Conservation (phyloP, 2,888 invertebrate genomes). For the Micoletzkya japonica region DNA sequence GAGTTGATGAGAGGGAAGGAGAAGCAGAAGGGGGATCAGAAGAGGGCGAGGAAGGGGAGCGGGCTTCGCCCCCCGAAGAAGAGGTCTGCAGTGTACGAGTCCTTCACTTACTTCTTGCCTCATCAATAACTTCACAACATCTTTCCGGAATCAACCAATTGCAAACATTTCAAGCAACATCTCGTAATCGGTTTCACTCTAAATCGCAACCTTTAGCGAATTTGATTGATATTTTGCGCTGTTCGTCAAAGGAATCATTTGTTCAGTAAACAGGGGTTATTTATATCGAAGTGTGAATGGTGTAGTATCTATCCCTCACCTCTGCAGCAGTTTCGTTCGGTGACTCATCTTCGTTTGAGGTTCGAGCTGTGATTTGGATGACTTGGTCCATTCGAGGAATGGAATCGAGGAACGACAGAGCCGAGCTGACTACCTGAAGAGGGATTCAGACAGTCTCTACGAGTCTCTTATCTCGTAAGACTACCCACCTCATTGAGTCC, state of each 20-base stretch:
- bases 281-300: too few species aligned
- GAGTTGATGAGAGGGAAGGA: slow-evolving; percentile 28
- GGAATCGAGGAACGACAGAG: slow-evolving; percentile 45
- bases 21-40: slow-evolving; percentile 29
- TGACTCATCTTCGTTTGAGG: background rate
- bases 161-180: too few species aligned
- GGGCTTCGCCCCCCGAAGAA: slow-evolving; percentile 6
- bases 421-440: slow-evolving; percentile 5
- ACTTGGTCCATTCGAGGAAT: slow-evolving; percentile 48
- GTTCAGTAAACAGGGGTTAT: too few species aligned
- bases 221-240: too few species aligned
- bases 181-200: too few species aligned
- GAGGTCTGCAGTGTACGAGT: too few species aligned
- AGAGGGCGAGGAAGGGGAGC: slow-evolving; percentile 28
- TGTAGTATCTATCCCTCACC: too few species aligned
- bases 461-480: background rate
- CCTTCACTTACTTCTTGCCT: too few species aligned
- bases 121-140: too few species aligned
- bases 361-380: slow-evolving; percentile 47
- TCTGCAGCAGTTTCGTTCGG: background rate
- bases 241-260: too few species aligned
- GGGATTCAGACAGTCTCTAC: background rate
- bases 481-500: slow-evolving; percentile 5
- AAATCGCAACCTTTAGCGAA: too few species aligned
- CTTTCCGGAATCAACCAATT: too few species aligned